Percentiles rank a stretch among this genome's conserved stretches.
phyloP scores from a whole-genome alignment of 1,140 invertebrate species.

The Brachionus manjavacas region DNA sequence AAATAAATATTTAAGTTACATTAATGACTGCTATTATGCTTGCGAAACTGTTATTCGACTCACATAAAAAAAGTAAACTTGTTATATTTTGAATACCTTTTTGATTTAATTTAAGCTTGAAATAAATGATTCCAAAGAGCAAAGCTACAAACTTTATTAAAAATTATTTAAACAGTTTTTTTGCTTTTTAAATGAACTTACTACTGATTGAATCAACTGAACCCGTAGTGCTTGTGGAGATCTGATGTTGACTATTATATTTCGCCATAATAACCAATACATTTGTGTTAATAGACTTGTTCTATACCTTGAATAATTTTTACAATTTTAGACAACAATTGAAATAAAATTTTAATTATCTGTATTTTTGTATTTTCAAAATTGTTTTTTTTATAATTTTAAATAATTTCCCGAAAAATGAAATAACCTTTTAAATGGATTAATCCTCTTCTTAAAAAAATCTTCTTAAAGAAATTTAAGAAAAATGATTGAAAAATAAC shows the following conservation, averaged over 20 bases:
- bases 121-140: constrained; percentile 36
- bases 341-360: not conserved
- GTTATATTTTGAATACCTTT: constrained; percentile 41
- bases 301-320: not conserved
- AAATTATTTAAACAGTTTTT: not conserved
- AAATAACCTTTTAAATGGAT: too few relatives aligned
- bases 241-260: not conserved
- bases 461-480: too few relatives aligned
- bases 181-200: constrained; percentile 52
- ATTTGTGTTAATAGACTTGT: constrained; percentile 1
- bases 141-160: not conserved
- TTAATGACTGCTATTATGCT: constrained; percentile 53
- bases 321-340: not conserved
- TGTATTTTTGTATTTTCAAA: too few relatives aligned
- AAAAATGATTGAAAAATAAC: too few relatives aligned
- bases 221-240: not conserved
- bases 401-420: too few relatives aligned
- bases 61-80: constrained; percentile 17
- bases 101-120: constrained; percentile 39
- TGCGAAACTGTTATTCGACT: constrained; percentile 60
- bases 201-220: constrained; percentile 58
- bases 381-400: too few relatives aligned
- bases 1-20: not conserved
- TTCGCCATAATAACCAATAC: constrained; percentile 23
- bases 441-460: too few relatives aligned